Percentiles rank a stretch among this genome's conserved stretches.
Conservation (phyloP, 2,113 vertebrate genomes). For the Hoplias malabaricus region DNA sequence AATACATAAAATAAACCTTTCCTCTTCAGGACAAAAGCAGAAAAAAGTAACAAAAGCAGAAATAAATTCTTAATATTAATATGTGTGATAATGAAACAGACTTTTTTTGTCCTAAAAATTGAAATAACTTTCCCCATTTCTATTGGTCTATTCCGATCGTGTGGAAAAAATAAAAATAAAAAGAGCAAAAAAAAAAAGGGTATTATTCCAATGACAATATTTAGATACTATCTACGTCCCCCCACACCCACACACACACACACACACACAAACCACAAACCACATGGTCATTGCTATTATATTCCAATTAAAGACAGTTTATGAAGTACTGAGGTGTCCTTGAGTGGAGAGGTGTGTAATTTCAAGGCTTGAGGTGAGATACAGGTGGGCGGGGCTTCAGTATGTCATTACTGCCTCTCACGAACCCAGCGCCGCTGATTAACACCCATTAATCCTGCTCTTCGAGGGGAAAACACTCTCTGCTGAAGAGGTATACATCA, state of each 20-base stretch:
- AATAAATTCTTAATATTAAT: too few species aligned
- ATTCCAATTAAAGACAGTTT: not conserved
- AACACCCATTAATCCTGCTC: constrained; percentile 8
- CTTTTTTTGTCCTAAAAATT: too few species aligned
- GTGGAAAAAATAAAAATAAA: too few species aligned
- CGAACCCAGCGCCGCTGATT: constrained; percentile 1
- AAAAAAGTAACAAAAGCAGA: too few species aligned
- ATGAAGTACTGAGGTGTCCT: not conserved
- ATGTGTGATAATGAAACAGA: too few species aligned
- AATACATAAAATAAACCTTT: too few species aligned
- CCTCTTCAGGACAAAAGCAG: too few species aligned
- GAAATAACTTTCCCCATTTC: too few species aligned
- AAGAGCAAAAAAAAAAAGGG: too few species aligned
- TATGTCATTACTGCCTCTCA: not conserved
- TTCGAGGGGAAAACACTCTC: not conserved
- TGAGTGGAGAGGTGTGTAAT: not conserved
- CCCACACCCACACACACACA: not conserved
- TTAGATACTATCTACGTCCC: too few species aligned
- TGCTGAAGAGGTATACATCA: not conserved
- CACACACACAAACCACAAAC: not conserved
- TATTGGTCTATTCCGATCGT: too few species aligned
- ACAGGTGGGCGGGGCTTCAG: not conserved
- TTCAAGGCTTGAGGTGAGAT: not conserved
- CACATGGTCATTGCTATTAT: not conserved
- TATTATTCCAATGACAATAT: too few species aligned